Base-by-base conservation (phyloP, 2,113 vertebrate genomes). In the Bucco capensis region DNA sequence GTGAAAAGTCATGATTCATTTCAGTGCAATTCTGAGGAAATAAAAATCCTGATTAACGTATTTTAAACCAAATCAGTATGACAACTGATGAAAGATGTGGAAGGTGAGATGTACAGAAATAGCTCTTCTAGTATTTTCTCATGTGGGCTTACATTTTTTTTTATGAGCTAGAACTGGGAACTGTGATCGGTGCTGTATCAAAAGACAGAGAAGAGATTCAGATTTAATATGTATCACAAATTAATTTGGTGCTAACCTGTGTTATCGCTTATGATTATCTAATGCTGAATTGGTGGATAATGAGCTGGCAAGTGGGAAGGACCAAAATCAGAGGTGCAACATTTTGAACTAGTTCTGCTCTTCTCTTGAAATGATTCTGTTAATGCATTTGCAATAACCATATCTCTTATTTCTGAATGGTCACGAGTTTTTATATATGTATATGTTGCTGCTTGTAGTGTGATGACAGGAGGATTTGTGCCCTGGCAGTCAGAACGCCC, bases 401-500 rank as follows among this genome's bases (percentile, higher is more conserved):
- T 89, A 91, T 94, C 37, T 90, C 85, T 87, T 94, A 78, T 95
- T 96, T 95, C 77, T 93, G 87, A 94, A 85, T 74, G 60, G 54
- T 91, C 19, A 19, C 47, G 80, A 74, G 11, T 81, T 93, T 93
- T 91, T 60, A 47, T 60, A 4, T 23, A 5, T 3, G 3, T 78
- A 60, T 82, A 23, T 85, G 40, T 51, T 88, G 31, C 37, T 78
- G 38, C n/a, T 95, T 94, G 78, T 94, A 72, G 60, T 77, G 57
- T 19, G 23, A 38, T 35, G 31, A 79, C 16, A 8, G 75, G 19
- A 66, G 61, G 40, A 61, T 76, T 72, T 88, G 47, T 44, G 46
- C 94, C 88, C 71, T 89, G 71, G 84, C 73, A 75, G 86, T 91
- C 71, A 42, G 93, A 95, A 94, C 62, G 94, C 97, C 97, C 97